Percentiles rank a stretch among this genome's conserved stretches.
phyloP scores from a whole-genome alignment of 2,113 vertebrate species.

The Sapajus apella region DNA sequence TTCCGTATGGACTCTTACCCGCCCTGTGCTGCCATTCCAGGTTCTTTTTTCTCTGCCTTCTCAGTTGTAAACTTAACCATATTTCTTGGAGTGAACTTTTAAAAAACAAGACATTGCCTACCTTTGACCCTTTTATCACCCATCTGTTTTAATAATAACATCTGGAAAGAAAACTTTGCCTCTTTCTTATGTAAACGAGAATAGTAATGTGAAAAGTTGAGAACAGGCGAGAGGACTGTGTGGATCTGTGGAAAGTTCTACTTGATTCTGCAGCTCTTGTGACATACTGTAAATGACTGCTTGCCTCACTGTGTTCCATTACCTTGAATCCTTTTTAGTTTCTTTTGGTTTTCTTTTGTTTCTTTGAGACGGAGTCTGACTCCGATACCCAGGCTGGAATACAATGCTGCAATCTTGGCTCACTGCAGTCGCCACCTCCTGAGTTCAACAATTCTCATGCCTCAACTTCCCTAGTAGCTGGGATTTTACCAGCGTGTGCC shows the following conservation, averaged over 20 bases:
- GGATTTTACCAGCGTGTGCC: too few species aligned
- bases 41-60: neutral
- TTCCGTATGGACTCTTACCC: neutral
- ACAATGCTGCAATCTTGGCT: too few species aligned
- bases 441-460: too few species aligned
- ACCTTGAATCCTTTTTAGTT: neutral
- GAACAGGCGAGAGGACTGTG: neutral
- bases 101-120: neutral
- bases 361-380: too few species aligned
- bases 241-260: neutral
- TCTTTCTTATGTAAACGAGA: neutral
- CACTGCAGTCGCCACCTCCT: too few species aligned
- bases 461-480: too few species aligned
- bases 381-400: too few species aligned
- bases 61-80: neutral
- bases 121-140: neutral
- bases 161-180: neutral
- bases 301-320: neutral
- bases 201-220: neutral
- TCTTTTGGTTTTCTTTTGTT: too few species aligned
- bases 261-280: neutral
- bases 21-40: neutral
- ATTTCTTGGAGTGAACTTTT: constrained; percentile 15
- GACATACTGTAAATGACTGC: neutral
- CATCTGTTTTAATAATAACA: neutral